A percentile compares a stretch with the other conserved stretches of the same genome.
Evolutionary conservation across 2,888 invertebrate genomes (phyloP).

Genomic region (Melanostoma scalare): DNA sequence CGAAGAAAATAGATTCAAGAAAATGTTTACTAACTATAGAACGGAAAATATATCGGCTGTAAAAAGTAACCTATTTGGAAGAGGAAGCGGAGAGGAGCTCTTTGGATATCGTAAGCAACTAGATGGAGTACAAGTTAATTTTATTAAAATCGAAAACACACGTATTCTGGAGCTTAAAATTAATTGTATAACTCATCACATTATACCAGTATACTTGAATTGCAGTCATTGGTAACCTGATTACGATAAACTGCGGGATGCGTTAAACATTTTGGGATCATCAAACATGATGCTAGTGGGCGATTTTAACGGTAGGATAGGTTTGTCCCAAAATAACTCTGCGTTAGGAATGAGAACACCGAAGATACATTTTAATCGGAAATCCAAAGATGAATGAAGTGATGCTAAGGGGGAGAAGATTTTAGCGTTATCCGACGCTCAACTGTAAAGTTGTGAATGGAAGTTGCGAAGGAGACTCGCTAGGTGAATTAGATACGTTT

Average conservation of each 20-base stretch:
- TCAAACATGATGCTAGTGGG: neutral
- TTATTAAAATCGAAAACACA: neutral
- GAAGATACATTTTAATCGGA: neutral
- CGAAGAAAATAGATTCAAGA: constrained; percentile 9
- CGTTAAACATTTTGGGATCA: neutral
- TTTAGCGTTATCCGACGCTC: no score
- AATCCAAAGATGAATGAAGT: constrained; percentile 1
- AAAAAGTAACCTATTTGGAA: constrained; percentile 5
- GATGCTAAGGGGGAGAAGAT: neutral
- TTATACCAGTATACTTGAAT: constrained; percentile 17
- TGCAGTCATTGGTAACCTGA: neutral
- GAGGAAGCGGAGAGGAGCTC: constrained; percentile 15
- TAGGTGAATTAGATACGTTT: constrained; percentile 6
- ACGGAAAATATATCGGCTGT: neutral
- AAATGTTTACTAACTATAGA: neutral
- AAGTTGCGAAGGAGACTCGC: neutral
- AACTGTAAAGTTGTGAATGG: constrained; percentile 1
- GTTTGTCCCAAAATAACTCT: constrained; percentile 1
- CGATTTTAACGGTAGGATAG: constrained; percentile 18
- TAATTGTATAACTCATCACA: neutral
- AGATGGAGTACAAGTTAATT: neutral
- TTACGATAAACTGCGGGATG: neutral
- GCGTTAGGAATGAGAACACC: neutral
- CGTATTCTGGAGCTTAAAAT: constrained; percentile 11
- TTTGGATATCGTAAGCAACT: constrained; percentile 8